A percentile compares a stretch with the other conserved stretches of the same genome.
These are phyloP conservation scores for Microctonus aethiopoides DNA, from an alignment of 2,888 invertebrate genomes.

Conservation along the genomic window DNA sequence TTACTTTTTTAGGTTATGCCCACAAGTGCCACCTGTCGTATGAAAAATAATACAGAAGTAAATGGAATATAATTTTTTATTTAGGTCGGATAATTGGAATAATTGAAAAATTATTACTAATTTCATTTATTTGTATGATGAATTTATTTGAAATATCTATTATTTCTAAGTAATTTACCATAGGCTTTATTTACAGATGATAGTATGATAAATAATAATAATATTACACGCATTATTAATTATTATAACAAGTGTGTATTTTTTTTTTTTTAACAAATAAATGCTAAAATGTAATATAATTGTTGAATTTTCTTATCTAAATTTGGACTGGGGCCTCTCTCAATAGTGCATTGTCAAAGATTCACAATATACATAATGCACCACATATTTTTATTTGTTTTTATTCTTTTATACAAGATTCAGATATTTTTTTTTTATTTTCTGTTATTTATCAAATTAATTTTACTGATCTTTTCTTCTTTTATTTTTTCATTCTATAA, in stretches of 20 bases:
- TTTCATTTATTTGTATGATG: slow-evolving; percentile 56
- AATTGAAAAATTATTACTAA: no score
- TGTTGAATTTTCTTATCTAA: slow-evolving; percentile 39
- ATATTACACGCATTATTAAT: slow-evolving; percentile 61
- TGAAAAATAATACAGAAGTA: neutral
- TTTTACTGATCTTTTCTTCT: no score
- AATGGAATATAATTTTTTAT: no score
- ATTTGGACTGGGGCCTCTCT: slow-evolving; percentile 59
- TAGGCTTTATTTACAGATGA: slow-evolving; percentile 64
- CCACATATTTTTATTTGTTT: slow-evolving; percentile 29
- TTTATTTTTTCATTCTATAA: no score
- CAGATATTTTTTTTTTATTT: slow-evolving; percentile 1
- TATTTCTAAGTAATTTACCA: slow-evolving; percentile 59
- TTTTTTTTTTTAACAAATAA: slow-evolving; percentile 59
- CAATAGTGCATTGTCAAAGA: slow-evolving; percentile 49
- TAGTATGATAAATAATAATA: slow-evolving; percentile 64
- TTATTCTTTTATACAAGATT: slow-evolving; percentile 1
- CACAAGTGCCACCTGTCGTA: neutral
- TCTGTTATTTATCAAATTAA: neutral
- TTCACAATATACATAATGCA: slow-evolving; percentile 46
- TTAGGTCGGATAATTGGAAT: no score
- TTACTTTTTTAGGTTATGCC: neutral
- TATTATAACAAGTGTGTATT: slow-evolving; percentile 58
- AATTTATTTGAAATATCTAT: slow-evolving; percentile 66
- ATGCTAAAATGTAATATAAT: slow-evolving; percentile 55